Evolutionary conservation across 64 coral and sea anemone species (phyloP), one percentile per base, ranked within the genome.

Genomic region (Pachyseris speciosa): DNA sequence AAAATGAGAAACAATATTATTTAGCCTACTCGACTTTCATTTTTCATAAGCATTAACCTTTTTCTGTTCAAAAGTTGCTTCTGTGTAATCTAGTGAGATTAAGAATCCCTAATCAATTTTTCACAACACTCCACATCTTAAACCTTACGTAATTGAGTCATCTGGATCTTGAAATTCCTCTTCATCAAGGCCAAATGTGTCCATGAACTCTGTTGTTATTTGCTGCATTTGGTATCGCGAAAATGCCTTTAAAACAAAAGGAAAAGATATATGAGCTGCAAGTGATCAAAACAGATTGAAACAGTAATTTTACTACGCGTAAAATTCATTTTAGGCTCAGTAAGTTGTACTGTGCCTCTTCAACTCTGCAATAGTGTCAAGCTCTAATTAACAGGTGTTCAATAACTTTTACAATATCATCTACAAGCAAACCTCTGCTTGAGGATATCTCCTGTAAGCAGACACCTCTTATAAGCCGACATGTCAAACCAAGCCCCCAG

Each of bases 191-290:
- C 97, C 97, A 92, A 99, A 95, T 9, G 89, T 99, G 28, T 99
- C 97, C 90, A 99, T 89, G 34, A 99, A 99, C 61, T 95, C 97
- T 83, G 97, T 66, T 67, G 97, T 93, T 83, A 99, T 99, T 84
- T 99, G 97, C 80, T 99, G 97, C 97, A 99, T 93, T 64, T 95
- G 93, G 85, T 99, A 99, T 37, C 95, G 89, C 33, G 93, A 95
- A 69, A 93, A 99, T 51, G 93, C 94, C 97, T 99, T 87, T 50
- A 39, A 32, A 39, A 36, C 34, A 32, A 37, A 84, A n/a, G 9
- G 19, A 60, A 67, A 20, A 57, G 12, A 57, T 20, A 9, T 15
- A 4, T 57, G 4, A 55, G 51, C 26, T 22, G 17, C 59, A 26
- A 24, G 22, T 22, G 4, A 45, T 45, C 43, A 45, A 45, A 6